Conservation (phyloP, 2,113 vertebrate species). For the Anser brachyrhynchus region DNA sequence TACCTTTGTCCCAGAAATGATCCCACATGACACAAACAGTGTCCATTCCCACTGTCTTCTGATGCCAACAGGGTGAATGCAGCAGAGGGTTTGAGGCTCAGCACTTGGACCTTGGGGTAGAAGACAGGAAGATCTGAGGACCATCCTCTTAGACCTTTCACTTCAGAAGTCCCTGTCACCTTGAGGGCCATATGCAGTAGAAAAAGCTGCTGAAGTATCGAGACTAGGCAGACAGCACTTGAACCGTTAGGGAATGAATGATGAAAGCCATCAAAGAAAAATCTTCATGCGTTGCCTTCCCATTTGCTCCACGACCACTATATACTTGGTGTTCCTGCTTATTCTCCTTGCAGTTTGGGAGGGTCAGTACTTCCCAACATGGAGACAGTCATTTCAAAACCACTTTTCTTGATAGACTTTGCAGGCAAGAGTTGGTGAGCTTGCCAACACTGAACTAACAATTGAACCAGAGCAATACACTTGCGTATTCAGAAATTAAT, state of each 20-base stretch:
- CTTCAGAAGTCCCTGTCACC: background rate
- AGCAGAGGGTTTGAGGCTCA: background rate
- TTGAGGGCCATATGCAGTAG: background rate
- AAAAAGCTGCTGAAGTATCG: background rate
- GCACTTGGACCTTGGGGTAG: too few relatives aligned
- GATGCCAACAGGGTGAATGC: too few relatives aligned
- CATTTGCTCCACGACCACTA: background rate
- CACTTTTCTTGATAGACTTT: background rate
- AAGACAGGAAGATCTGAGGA: background rate
- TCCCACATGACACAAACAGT: background rate
- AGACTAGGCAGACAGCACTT: background rate
- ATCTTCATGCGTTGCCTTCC: background rate
- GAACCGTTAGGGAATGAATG: background rate
- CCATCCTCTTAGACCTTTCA: background rate
- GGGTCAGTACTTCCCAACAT: background rate
- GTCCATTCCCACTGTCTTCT: background rate
- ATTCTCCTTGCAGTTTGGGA: background rate
- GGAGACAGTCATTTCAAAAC: background rate
- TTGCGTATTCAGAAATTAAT: background rate
- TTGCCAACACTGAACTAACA: background rate
- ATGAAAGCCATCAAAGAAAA: background rate
- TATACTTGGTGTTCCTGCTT: background rate
- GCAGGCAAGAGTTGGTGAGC: background rate
- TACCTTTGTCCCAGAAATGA: background rate
- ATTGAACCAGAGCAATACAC: background rate